These are phyloP conservation scores for Dermolepida albohirtum DNA, from an alignment of 2,888 invertebrate genomes.

Conservation along the genomic window DNA sequence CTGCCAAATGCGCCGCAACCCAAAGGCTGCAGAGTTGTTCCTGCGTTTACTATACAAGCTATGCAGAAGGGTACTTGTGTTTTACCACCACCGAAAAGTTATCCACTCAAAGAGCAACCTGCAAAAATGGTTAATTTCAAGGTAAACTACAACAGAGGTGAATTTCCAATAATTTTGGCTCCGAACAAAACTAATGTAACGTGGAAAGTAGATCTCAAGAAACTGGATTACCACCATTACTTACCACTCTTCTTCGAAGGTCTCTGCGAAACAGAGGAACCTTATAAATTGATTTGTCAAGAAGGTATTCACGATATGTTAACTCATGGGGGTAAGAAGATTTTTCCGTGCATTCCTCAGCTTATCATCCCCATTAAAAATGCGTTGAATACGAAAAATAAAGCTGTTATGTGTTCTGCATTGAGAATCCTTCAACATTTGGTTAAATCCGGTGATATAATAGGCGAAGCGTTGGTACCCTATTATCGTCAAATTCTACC, in stretches of 20 bases:
- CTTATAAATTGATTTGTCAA: constrained; percentile 88
- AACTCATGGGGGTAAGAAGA: constrained; percentile 83
- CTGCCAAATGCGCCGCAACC: constrained; percentile 65
- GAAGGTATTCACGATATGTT: constrained; percentile 90
- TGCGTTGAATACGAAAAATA: constrained; percentile 86
- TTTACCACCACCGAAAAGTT: constrained; percentile 72
- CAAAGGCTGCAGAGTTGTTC: constrained; percentile 71
- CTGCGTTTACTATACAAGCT: constrained; percentile 89
- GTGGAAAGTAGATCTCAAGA: constrained; percentile 89
- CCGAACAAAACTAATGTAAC: constrained; percentile 75
- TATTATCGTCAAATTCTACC: constrained; percentile 96
- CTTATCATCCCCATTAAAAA: constrained; percentile 94
- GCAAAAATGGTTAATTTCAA: constrained; percentile 73
- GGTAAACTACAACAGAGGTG: constrained; percentile 81
- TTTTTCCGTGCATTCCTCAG: constrained; percentile 91
- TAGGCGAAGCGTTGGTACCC: constrained; percentile 94
- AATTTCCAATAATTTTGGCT: constrained; percentile 83
- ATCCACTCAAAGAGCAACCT: constrained; percentile 70
- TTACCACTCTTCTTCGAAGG: constrained; percentile 96
- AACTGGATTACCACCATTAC: constrained; percentile 92
- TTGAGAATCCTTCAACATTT: constrained; percentile 88
- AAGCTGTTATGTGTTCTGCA: constrained; percentile 84
- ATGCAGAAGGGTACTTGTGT: constrained; percentile 84
- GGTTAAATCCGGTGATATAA: constrained; percentile 85
- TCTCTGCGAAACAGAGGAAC: constrained; percentile 84